Evolutionary conservation across 2,888 invertebrate genomes (phyloP).

Genomic region (Lysandra coridon): DNA sequence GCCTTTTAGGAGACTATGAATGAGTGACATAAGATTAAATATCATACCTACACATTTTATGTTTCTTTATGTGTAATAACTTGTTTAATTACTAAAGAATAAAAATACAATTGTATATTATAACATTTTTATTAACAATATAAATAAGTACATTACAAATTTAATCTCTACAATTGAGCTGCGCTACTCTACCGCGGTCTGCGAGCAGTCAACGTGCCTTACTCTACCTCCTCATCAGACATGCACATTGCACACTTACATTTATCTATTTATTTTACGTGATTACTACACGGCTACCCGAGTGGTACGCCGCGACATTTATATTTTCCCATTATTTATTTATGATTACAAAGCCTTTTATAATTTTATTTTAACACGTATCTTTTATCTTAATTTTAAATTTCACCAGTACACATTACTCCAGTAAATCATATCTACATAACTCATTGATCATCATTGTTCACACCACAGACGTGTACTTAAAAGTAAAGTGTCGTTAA

Average conservation of each 20-base stretch:
- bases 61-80: conserved; percentile 22
- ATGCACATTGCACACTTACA: conserved; percentile 56
- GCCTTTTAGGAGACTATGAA: no score
- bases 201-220: conserved; percentile 76
- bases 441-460: neutral
- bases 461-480: conserved; percentile 7
- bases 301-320: conserved; percentile 27
- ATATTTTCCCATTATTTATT: conserved; percentile 27
- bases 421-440: conserved; percentile 21
- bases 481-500: neutral
- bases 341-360: conserved; percentile 32
- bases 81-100: conserved; percentile 25
- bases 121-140: conserved; percentile 81
- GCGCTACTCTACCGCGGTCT: conserved; percentile 79
- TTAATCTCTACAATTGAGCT: conserved; percentile 78
- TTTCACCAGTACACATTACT: conserved; percentile 3
- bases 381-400: conserved; percentile 11
- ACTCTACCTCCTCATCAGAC: conserved; percentile 41
- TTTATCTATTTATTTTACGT: conserved; percentile 43
- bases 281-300: conserved; percentile 25
- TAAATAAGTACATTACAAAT: conserved; percentile 79
- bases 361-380: conserved; percentile 30
- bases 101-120: conserved; percentile 60
- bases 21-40: no score
- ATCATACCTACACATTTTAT: neutral